phyloP scores from a whole-genome alignment of 2,888 invertebrate species.

The Sepioteuthis lessoniana region DNA sequence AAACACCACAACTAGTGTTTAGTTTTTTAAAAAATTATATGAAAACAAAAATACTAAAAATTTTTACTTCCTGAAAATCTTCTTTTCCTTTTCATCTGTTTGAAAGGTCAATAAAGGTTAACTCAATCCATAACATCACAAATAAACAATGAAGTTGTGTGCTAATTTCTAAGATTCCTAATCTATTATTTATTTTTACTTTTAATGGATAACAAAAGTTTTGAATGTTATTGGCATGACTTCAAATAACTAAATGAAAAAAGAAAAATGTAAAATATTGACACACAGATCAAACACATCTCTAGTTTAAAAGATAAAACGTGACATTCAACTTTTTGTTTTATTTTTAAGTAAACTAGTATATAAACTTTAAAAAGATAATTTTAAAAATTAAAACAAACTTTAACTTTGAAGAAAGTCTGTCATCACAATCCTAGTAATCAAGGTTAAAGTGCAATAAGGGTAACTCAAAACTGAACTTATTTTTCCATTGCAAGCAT shows the following conservation, averaged over 20 bases:
- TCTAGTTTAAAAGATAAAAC: background rate
- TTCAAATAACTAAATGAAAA: background rate
- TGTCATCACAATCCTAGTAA: too few species aligned
- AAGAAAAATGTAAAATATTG: background rate
- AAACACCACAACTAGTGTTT: too few species aligned
- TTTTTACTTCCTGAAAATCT: background rate
- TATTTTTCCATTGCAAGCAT: too few species aligned
- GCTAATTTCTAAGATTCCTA: background rate
- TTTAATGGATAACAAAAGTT: background rate
- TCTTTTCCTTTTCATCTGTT: background rate
- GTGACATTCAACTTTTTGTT: background rate
- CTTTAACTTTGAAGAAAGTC: too few species aligned
- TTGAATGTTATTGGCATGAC: background rate
- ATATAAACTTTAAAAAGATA: too few species aligned
- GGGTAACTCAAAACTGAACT: too few species aligned
- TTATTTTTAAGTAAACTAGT: background rate
- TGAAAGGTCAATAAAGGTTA: background rate
- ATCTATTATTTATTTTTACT: background rate
- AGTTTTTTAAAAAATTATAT: too few species aligned
- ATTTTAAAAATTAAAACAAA: too few species aligned
- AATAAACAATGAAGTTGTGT: background rate
- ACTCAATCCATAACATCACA: background rate
- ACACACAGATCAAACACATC: background rate
- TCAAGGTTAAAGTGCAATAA: too few species aligned
- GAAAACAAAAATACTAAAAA: too few species aligned